Base-by-base conservation (phyloP, 2,797 vertebrate species). In the Melanotaenia parkinsoni region DNA sequence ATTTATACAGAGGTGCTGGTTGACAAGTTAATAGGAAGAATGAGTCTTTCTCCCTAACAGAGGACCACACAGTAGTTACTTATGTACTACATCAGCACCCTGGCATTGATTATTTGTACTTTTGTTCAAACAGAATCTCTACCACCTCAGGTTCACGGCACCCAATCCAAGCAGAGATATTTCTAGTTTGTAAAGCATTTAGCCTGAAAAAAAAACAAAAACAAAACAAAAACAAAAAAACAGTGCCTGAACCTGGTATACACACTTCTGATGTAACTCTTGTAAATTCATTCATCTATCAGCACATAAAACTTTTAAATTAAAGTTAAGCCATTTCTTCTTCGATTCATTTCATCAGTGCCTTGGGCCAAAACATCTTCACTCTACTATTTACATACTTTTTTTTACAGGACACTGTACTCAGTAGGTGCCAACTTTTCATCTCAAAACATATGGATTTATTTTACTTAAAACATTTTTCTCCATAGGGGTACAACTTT, bases 1-100 rank as follows among this genome's bases (percentile, higher is more conserved):
- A 78, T 85, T 71, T 76, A 73, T 80, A 80, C 76, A 71, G 88
- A 77, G 84, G 90, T 81, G 83, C 72, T 81, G 80, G 76, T 70
- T 80, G 64, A 77, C 64, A 56, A 80, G 73, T 63, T 85, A 90
- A 91, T 86, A 66, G 81, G 58, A 62, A 72, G 74, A 67, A 82
- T 87, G 77, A 86, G 59, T 68, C 60, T 60, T 58, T 67, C 66
- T 66, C 51, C 64, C 59, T 47, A 51, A 54, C 35, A 67, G 13
- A 53, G 57, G 64, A 58, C 65, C 30, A 59, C 1, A n/a, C 45
- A 79, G 75, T 53, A 69, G 54, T 43, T 72, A 70, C 72, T 81
- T 40, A 51, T 30, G 66, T 26, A n/a, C 63, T 58, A 38, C 67
- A 77, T 74, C 64, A 57, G 68, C 77, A 67, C 82, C 51, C 61